Base-by-base conservation (phyloP, 30 jellyfish, hydroid and myxozoan genomes). In the Clytia hemisphaerica region DNA sequence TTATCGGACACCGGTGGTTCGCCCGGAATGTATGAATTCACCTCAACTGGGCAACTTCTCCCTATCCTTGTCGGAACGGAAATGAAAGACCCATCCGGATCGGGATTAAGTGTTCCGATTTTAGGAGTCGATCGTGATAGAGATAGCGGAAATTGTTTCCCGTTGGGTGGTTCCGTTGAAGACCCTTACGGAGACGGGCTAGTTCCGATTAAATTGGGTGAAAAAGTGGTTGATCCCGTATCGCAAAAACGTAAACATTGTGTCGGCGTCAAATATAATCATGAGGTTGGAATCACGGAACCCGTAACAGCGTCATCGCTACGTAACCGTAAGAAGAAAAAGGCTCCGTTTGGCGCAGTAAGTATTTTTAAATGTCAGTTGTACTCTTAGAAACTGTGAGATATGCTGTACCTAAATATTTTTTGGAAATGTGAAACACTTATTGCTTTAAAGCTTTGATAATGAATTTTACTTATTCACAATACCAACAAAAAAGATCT, bases 91-190 rank as follows among this genome's bases (percentile, higher is more conserved):
- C 94, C 94, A 21, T 79, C 84, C 40, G 97, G 97, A n/a, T 88
- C 97, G 22, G 97, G 93, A 18, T 36, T 88, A 67, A 88, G 75
- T 68, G 97, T 88, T 44, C 97, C 97, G 19, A 88, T 88, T 28
- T 76, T 88, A 35, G 94, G 97, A 2, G 92, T 88, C 4, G 97
- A 79, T 36, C 74, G 80, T 25, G 84, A 79, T 83, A 78, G 74
- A 36, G 92, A 67, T 12, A 78, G 72, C 33, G 95, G 86, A 9
- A 61, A 73, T 27, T 53, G 91, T 81, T 62, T 88, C 35, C 97
- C 97, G 21, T 91, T 88, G 50, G 97, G 94, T 27, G 97, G 97
- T 37, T 44, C 97, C 2, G 93, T 88, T 26, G 97, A 88, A 37
- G 97, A 88, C 65, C 89, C 94, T 6, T 71, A 75, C 30, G 97